Conservation (phyloP, 2,888 invertebrate species). For the Heteropelma amictum region DNA sequence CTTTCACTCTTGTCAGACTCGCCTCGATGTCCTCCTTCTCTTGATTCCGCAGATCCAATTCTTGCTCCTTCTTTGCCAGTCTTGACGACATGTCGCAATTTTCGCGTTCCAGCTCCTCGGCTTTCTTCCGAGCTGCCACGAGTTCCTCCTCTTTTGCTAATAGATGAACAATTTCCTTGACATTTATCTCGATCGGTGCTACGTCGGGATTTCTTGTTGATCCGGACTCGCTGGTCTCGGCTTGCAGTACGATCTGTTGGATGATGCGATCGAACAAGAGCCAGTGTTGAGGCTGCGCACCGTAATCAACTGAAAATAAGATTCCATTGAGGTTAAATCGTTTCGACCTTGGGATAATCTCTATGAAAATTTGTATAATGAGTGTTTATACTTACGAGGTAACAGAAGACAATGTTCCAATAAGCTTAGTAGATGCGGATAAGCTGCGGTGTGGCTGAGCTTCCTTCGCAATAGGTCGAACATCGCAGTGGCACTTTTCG, state of each 20-base stretch:
- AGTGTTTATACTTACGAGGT: conserved; percentile 82
- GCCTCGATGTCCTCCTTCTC: conserved; percentile 96
- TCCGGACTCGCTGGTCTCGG: conserved; percentile 78
- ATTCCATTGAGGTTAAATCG: not conserved
- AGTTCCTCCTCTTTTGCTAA: conserved; percentile 96
- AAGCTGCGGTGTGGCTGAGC: conserved; percentile 94
- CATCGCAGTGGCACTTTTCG: conserved; percentile 95
- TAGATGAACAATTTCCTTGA: conserved; percentile 92
- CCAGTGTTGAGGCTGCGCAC: conserved; percentile 95
- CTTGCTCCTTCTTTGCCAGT: conserved; percentile 94
- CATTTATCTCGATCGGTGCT: conserved; percentile 92
- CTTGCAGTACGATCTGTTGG: conserved; percentile 95
- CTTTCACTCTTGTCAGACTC: conserved; percentile 88
- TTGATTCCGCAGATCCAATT: conserved; percentile 91
- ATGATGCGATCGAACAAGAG: conserved; percentile 94
- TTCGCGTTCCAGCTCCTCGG: conserved; percentile 92
- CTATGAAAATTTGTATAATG: not conserved
- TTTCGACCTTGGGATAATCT: not conserved
- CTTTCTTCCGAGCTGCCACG: conserved; percentile 90
- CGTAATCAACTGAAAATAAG: conserved; percentile 85
- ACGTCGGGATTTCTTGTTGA: conserved; percentile 88
- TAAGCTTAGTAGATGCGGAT: conserved; percentile 94
- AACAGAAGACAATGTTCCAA: conserved; percentile 92
- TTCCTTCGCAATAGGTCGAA: conserved; percentile 93
- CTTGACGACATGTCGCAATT: conserved; percentile 92